Evolutionary conservation across 2,888 invertebrate genomes (phyloP), one percentile per base, ranked within the genome.

Genomic region (Drosophila prolongata): DNA sequence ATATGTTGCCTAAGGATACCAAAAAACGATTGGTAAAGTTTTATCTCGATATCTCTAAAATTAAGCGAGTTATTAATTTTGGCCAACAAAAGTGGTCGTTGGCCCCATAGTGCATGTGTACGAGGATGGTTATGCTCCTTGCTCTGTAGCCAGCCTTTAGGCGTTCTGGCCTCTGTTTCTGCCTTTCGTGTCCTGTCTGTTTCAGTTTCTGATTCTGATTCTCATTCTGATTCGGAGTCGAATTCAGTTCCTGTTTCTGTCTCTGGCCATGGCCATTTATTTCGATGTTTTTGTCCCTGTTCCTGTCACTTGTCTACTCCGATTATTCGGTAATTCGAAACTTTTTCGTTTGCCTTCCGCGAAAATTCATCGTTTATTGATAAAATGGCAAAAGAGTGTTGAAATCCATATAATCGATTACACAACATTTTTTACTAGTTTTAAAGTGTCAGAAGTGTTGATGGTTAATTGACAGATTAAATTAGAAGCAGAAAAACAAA

Each of bases 311-410:
- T 64, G 64, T 74, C 64, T 40, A 55, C 66, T 56, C 13, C 70
- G 66, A 66, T 66, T 69, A 66, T 66, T 69, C n/a, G 16, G 54
- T 47, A 69, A 66, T 69, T 69, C 35, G 69, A 42, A 68, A 40
- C 24, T 54, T 27, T n/a, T 34, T n/a, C 46, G 64, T 49, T 49
- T 47, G 13, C 57, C 53, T 16, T n/a, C 16, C 14, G 24, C 44
- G 10, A 27, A 37, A 35, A 47, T 40, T 44, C 35, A 40, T 27
- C 40, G 40, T 46, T 47, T 55, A 35, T 66, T 65, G 55, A 65
- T n/a, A n/a, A 34, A 37, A 56, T 16, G 37, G 14, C 9, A 47
- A 24, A 10, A 16, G 38, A n/a, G n/a, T 34, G 38, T 19, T 30
- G n/a, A 19, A 30, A 49, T 10, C 3, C 9, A 35, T 35, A 11